A percentile compares a stretch with the other conserved stretches of the same genome.
Evolutionary conservation across 2,113 vertebrate species (phyloP).

Genomic region (Pelecanus crispus): DNA sequence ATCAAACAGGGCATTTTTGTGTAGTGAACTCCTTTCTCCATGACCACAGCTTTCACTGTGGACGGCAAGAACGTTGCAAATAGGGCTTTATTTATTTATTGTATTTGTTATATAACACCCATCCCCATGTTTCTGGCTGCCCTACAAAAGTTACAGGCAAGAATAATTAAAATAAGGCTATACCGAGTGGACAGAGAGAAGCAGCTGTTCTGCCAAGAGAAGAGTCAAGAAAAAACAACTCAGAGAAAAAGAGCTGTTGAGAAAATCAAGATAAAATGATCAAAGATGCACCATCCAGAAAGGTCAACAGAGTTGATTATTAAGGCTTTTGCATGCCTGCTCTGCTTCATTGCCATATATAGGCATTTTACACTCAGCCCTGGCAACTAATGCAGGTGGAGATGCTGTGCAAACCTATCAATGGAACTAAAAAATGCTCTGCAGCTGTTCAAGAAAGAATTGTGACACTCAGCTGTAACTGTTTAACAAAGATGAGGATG

Average conservation of each 20-base stretch:
- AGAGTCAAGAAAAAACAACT: constrained; percentile 39
- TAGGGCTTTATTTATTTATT: constrained; percentile 59
- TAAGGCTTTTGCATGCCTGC: neutral
- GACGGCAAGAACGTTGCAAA: constrained; percentile 42
- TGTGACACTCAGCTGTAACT: neutral
- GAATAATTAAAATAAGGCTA: constrained; percentile 55
- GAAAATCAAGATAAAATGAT: constrained; percentile 45
- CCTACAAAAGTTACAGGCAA: constrained; percentile 50
- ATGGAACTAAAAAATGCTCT: neutral
- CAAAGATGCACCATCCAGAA: neutral
- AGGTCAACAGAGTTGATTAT: constrained; percentile 24
- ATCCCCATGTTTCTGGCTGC: constrained; percentile 62
- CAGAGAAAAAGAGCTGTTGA: neutral
- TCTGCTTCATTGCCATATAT: neutral
- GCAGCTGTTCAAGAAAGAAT: neutral
- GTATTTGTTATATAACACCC: constrained; percentile 65
- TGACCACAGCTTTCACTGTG: constrained; percentile 59
- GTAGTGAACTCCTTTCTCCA: constrained; percentile 51
- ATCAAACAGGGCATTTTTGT: constrained; percentile 63
- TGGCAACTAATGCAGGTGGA: neutral
- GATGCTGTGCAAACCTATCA: neutral
- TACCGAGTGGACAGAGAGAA: constrained; percentile 29
- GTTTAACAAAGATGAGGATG: neutral
- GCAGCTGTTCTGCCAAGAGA: constrained; percentile 57
- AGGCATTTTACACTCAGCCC: neutral